Base-by-base conservation (phyloP, 2,113 vertebrate genomes). In the Scomber japonicus region DNA sequence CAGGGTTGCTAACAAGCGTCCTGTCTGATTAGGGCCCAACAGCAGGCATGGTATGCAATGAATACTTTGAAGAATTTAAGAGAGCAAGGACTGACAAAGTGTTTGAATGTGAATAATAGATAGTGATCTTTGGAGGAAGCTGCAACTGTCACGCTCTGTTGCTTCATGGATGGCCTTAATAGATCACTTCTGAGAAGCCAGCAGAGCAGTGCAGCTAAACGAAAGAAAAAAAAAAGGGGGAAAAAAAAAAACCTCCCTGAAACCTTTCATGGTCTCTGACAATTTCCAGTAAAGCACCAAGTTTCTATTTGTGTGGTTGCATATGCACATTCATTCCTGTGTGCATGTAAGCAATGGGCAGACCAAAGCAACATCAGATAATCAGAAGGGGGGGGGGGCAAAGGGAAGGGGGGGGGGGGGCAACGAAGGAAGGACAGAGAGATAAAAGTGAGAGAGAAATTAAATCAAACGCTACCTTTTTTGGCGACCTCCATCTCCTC, bases 401-500 rank as follows among this genome's bases (percentile, higher is more conserved):
- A 49, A 10, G 55, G 56, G 59, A 59, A 63, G 46, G 15, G 56
- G 13, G 59, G 51, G 66, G 35, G 53, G 11, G 6, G 9, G 76
- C 35, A 11, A 48, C 9, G 15, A 4, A 51, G 55, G 13, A 55
- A 60, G 16, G 48, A 65, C 49, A 11, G 21, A 70, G 50, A 57
- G 21, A 70, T 3, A 56, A 70, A 27, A 72, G 44, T 40, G 1
- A 78, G n/a, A 62, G 54, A 68, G 30, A 75, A 84, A 80, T 45
- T 4, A 64, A 85, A 49, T 72, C 30, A 84, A 85, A 75, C 24
- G 40, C 90, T 96, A 99, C 98, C 98, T 97, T 99, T 98, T 95
- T 99, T 99, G 91, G 98, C 98, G 60, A 99, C 96, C 94, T 99
- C 98, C 98, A 99, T 99, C 95, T 99, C 98, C 95, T 99, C 98